Conservation (phyloP, 2,888 invertebrate genomes). For the Bimastos eiseni region DNA sequence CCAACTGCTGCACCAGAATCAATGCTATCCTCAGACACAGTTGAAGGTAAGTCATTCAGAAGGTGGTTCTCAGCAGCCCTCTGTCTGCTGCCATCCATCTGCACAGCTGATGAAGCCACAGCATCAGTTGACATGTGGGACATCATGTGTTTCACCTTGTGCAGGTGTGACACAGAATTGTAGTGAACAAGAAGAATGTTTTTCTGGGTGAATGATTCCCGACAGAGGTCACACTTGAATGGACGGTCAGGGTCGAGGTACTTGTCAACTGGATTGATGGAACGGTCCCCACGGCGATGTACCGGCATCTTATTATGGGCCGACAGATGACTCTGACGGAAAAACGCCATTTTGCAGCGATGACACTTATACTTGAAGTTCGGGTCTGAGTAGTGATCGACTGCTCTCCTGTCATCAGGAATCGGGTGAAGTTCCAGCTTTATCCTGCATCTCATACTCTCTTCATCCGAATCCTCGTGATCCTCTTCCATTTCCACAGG, state of each 20-base stretch:
- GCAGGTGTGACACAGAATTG: constrained; percentile 91
- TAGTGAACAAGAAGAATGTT: constrained; percentile 91
- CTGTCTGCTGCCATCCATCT: neutral
- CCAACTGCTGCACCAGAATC: constrained; percentile 3
- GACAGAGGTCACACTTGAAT: constrained; percentile 93
- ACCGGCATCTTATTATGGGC: constrained; percentile 88
- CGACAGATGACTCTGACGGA: constrained; percentile 80
- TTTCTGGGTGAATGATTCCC: constrained; percentile 88
- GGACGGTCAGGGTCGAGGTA: constrained; percentile 90
- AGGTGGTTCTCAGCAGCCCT: neutral
- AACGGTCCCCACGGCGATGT: constrained; percentile 67
- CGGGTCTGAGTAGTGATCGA: constrained; percentile 65
- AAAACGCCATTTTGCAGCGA: constrained; percentile 87
- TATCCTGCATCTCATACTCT: neutral
- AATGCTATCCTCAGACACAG: neutral
- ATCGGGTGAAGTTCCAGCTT: neutral
- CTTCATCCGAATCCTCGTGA: constrained; percentile 7
- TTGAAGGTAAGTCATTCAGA: neutral
- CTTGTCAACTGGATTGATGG: constrained; percentile 50
- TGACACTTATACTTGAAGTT: constrained; percentile 89
- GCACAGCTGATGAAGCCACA: neutral
- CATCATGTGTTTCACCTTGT: constrained; percentile 74
- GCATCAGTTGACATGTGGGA: neutral
- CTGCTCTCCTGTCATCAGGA: neutral
- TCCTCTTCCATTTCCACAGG: neutral